These are phyloP conservation scores for Drosophila ustulata DNA, from an alignment of 2,888 invertebrate genomes.

Conservation along the genomic window DNA sequence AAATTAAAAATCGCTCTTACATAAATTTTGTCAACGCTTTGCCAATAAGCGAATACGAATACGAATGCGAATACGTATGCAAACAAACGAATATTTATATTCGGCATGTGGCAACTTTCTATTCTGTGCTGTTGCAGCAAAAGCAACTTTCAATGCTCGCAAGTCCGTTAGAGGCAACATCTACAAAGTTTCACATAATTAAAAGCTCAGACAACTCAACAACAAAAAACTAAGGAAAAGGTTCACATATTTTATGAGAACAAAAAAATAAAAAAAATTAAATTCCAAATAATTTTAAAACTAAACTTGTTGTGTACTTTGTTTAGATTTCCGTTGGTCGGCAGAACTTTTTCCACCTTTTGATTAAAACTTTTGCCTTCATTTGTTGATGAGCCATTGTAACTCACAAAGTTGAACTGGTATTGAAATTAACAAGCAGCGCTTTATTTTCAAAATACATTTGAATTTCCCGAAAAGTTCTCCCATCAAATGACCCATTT, in stretches of 20 bases:
- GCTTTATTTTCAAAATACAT: background rate
- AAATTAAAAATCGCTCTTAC: conserved; percentile 75
- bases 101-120: conserved; percentile 26
- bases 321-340: background rate
- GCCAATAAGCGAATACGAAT: conserved; percentile 45
- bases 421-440: conserved; percentile 7
- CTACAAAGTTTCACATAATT: conserved; percentile 62
- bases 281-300: conserved; percentile 7
- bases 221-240: conserved; percentile 6
- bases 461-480: background rate
- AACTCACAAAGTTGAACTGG: background rate
- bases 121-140: conserved; percentile 5
- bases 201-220: conserved; percentile 58
- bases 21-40: conserved; percentile 67
- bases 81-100: conserved; percentile 7
- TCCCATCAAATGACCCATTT: background rate
- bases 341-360: conserved; percentile 3
- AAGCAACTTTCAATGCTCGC: conserved; percentile 28
- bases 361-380: conserved; percentile 8
- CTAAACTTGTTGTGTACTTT: conserved; percentile 5
- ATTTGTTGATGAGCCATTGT: conserved; percentile 1
- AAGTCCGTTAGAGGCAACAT: conserved; percentile 41
- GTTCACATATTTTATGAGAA: conserved; percentile 1
- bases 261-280: background rate
- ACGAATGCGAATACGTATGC: background rate